Percentiles rank a stretch among this genome's conserved stretches.
Evolutionary conservation across 2,797 vertebrate species (phyloP).

Genomic region (Antrozous pallidus): DNA sequence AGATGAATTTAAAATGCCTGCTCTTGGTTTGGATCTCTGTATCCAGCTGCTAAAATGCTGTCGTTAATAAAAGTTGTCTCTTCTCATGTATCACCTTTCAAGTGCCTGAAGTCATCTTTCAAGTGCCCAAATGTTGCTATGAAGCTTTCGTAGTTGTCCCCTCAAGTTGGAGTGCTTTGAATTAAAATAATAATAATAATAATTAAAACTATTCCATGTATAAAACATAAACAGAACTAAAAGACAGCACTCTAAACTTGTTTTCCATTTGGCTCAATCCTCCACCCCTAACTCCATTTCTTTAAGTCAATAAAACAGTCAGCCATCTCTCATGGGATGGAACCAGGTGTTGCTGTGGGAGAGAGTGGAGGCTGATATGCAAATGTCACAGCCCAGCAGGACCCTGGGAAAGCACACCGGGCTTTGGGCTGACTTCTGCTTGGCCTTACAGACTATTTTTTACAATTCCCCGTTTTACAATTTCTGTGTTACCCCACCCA

Average conservation of each 20-base stretch:
- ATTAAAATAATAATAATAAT: neutral
- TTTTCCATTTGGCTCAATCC: neutral
- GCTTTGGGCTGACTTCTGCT: neutral
- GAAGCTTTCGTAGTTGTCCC: neutral
- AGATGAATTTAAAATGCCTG: neutral
- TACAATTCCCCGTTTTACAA: neutral
- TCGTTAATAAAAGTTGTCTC: constrained; percentile 17
- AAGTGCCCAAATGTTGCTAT: constrained; percentile 30
- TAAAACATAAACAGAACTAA: constrained; percentile 18
- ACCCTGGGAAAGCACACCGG: neutral
- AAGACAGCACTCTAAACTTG: neutral
- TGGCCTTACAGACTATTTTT: neutral
- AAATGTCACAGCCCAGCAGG: neutral
- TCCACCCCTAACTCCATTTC: neutral
- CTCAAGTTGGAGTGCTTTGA: constrained; percentile 9
- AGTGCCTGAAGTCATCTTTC: neutral
- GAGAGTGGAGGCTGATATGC: neutral
- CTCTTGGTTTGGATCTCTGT: constrained; percentile 38
- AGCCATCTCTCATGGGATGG: neutral
- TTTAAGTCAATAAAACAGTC: constrained; percentile 5
- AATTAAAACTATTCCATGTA: neutral
- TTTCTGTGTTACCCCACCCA: neutral
- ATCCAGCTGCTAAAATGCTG: neutral
- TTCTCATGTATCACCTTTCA: neutral
- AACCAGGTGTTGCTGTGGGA: neutral